phyloP scores from a whole-genome alignment of 2,797 vertebrate genomes.

The Vireo griseus region DNA sequence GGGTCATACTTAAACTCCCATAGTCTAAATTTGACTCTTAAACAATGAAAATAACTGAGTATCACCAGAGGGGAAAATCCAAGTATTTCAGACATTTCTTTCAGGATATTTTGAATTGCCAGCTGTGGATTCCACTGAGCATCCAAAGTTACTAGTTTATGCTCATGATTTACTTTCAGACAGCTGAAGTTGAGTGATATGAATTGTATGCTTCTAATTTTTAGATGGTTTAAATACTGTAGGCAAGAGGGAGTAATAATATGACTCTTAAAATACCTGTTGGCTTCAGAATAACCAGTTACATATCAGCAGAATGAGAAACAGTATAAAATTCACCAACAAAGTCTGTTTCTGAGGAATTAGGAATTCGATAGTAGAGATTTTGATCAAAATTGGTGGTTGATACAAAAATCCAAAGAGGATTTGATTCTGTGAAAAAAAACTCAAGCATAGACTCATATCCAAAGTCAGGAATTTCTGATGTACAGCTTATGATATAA shows the following conservation, averaged over 20 bases:
- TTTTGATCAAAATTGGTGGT: background rate
- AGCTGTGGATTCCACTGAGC: background rate
- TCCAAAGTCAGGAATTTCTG: background rate
- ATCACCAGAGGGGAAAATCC: background rate
- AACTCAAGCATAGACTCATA: background rate
- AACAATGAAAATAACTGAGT: background rate
- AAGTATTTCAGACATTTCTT: background rate
- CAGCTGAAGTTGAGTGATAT: background rate
- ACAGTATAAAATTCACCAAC: background rate
- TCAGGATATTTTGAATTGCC: background rate
- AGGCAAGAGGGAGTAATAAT: background rate
- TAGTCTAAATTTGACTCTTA: background rate
- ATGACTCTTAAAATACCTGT: background rate
- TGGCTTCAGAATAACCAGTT: background rate
- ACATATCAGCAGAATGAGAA: background rate
- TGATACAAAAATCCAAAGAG: background rate
- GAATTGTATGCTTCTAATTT: background rate
- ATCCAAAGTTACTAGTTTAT: background rate
- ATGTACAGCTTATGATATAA: fast-evolving
- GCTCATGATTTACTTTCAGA: background rate
- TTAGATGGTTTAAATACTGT: background rate
- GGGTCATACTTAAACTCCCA: background rate
- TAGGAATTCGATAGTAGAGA: background rate
- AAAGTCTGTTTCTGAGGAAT: background rate
- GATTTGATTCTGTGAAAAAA: background rate